Base-by-base conservation (phyloP, 2,888 invertebrate species). In the Stenolophus ochropezus region DNA sequence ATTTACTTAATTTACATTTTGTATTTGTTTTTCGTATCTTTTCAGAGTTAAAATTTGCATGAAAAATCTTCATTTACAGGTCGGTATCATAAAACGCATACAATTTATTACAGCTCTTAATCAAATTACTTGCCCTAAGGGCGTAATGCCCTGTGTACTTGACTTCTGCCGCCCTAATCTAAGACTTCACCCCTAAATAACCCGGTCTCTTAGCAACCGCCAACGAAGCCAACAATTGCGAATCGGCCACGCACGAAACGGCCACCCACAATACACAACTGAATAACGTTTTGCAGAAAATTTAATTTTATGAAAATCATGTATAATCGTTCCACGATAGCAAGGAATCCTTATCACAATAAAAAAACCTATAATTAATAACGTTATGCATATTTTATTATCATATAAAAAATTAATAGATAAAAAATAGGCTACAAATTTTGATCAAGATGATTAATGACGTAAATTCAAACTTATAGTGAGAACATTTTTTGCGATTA, bases 101-200 rank as follows among this genome's bases (percentile, higher is more conserved):
- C 65, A 69, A 69, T 69, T 69, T 69, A 69, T 69, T 33, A 69
- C 20, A 33, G 65, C 65, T 69, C 18, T 69, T 69, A 69, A 69
- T 69, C 65, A 69, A 69, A 69, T 69, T 69, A 69, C 33, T 61
- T 27, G 18, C 33, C 65, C 65, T 18, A 5, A 18, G 33, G 16
- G 65, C 58, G 23, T 23, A 4, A 58, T 23, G 53, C 53, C 58
- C 14, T 11, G n/a, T 27, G 65, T 27, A 69, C 65, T 69, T 69
- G 65, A 69, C 65, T 69, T 69, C 65, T 42, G 18, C 65, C 65
- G 65, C 65, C 33, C 65, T 69, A 33, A 69, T 33, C 65, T 69
- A 27, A 33, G 25, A 23, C 42, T 69, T 33, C 27, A 69, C 65
- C 61, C 56, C 56, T 69, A 69, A 69, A 69, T 33, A 69, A 69